Percentiles rank a stretch among this genome's conserved stretches.
Conservation (phyloP, 1,140 invertebrate species). For the Macrobrachium nipponense region DNA sequence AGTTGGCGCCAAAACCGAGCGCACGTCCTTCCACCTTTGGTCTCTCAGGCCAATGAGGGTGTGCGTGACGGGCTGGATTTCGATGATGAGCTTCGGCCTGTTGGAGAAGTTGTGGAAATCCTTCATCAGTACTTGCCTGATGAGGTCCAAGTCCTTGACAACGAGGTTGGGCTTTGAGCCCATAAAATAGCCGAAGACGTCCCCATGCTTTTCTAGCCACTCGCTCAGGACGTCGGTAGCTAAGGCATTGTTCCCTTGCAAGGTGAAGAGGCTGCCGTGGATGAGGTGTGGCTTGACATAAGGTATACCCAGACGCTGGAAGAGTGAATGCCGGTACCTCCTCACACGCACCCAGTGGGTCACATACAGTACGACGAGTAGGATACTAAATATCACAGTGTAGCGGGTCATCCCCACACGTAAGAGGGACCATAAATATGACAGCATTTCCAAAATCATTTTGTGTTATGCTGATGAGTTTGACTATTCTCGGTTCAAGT, state of each 20-base stretch:
- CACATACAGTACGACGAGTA: not conserved
- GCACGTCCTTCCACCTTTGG: slow-evolving; percentile 71
- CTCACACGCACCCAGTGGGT: slow-evolving; percentile 1
- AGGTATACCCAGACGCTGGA: slow-evolving; percentile 65
- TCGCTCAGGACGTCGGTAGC: slow-evolving; percentile 64
- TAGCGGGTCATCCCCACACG: too few species aligned
- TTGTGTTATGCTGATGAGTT: too few species aligned
- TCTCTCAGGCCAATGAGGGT: slow-evolving; percentile 67
- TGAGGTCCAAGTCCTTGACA: slow-evolving; percentile 67
- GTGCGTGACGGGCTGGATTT: slow-evolving; percentile 66
- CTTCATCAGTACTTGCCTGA: slow-evolving; percentile 68
- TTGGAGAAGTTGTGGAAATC: slow-evolving; percentile 67
- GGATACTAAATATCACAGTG: too few species aligned
- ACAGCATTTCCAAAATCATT: too few species aligned
- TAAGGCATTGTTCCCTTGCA: slow-evolving; percentile 40
- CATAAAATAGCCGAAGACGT: slow-evolving; percentile 68
- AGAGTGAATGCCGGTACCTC: slow-evolving; percentile 35
- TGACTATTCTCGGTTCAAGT: too few species aligned
- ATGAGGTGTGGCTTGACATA: slow-evolving; percentile 67
- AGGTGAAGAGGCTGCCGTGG: slow-evolving; percentile 66
- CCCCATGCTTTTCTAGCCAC: slow-evolving; percentile 68
- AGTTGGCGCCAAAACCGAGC: slow-evolving; percentile 70
- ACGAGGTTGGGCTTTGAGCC: slow-evolving; percentile 67
- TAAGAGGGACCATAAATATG: too few species aligned
- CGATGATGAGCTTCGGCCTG: slow-evolving; percentile 66